phyloP scores from a whole-genome alignment of 1,140 invertebrate genomes.

The Heterodera carotae region DNA sequence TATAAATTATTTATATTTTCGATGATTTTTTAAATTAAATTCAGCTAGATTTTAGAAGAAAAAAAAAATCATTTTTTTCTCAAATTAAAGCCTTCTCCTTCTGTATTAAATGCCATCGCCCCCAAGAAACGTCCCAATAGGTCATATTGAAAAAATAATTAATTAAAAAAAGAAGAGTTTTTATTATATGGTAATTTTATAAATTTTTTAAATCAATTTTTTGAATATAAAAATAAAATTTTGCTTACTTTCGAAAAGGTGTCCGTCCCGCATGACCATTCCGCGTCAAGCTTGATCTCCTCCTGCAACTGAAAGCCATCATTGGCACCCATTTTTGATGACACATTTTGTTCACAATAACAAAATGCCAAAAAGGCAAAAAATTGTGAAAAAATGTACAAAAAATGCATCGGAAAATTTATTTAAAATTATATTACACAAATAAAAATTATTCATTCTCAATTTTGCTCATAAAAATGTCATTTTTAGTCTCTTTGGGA shows the following conservation, averaged over 20 bases:
- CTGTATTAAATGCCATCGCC: no score
- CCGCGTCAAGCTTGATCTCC: slow-evolving; percentile 12
- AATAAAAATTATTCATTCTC: no score
- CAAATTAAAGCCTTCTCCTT: no score
- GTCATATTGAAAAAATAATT: background rate
- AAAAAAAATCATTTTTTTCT: no score
- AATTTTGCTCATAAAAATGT: no score
- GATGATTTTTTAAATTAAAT: no score
- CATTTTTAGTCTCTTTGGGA: no score
- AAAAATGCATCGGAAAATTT: background rate
- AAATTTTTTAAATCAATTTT: background rate
- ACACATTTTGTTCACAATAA: no score
- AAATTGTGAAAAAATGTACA: background rate
- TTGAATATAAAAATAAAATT: background rate
- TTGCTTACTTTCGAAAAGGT: slow-evolving; percentile 31
- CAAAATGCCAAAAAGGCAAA: background rate
- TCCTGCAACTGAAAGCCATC: background rate
- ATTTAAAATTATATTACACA: background rate
- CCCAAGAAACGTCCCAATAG: no score
- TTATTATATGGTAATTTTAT: no score
- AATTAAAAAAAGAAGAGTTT: background rate
- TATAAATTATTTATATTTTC: no score
- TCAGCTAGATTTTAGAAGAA: no score
- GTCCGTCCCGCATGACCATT: slow-evolving; percentile 34
- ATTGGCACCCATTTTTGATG: background rate